These are phyloP conservation scores for Strix uralensis DNA, from an alignment of 2,113 vertebrate genomes.

Conservation along the genomic window DNA sequence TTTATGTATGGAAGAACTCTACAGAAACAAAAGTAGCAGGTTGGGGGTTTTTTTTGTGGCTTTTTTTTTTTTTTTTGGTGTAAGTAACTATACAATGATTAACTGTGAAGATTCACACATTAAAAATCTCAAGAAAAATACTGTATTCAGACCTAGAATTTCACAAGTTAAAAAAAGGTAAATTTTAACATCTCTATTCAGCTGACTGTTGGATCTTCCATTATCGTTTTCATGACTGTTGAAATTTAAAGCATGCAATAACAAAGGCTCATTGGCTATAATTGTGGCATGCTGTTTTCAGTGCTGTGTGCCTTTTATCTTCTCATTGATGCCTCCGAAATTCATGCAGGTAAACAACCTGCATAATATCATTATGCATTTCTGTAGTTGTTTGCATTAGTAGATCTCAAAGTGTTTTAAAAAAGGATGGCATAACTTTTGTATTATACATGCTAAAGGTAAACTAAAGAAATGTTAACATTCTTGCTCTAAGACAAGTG, in stretches of 20 bases:
- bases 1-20: background rate
- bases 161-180: background rate
- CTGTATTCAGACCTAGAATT: background rate
- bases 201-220: background rate
- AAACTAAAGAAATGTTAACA: background rate
- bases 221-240: background rate
- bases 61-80: background rate
- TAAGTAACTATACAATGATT: background rate
- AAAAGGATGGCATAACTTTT: background rate
- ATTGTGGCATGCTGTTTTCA: background rate
- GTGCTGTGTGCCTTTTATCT: background rate
- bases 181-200: background rate
- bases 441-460: background rate
- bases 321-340: background rate
- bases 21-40: background rate
- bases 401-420: background rate
- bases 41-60: too few relatives aligned
- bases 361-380: background rate
- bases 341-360: background rate
- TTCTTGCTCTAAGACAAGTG: background rate
- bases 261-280: background rate
- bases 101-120: background rate
- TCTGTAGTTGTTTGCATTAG: background rate
- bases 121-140: background rate
- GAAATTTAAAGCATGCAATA: background rate